Conservation (phyloP, 1,140 invertebrate genomes). For the Zaprionus camerounensis region DNA sequence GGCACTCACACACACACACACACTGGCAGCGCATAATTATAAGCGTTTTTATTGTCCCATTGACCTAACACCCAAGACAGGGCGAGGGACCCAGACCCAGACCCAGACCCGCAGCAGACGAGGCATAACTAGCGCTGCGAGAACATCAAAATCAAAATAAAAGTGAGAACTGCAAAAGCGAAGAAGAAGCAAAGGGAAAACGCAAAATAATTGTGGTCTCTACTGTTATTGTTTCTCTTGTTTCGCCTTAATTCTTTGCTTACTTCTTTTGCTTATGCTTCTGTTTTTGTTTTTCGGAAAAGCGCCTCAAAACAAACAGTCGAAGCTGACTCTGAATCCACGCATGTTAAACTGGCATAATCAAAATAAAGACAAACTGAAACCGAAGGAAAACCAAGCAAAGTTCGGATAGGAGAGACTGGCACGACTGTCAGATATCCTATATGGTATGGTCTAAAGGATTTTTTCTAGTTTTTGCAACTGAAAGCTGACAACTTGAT, state of each 20-base stretch:
- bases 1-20: conserved; percentile 3
- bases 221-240: neutral
- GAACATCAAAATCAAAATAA: conserved; percentile 72
- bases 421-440: neutral
- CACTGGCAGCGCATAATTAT: conserved; percentile 31
- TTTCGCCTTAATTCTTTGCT: neutral
- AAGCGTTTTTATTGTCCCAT: conserved; percentile 75
- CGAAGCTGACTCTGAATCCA: neutral
- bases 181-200: conserved; percentile 12
- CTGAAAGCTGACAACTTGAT: no score
- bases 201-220: conserved; percentile 33
- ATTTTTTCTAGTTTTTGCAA: neutral
- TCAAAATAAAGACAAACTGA: neutral
- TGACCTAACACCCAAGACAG: conserved; percentile 74
- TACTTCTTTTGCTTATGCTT: neutral
- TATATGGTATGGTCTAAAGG: neutral
- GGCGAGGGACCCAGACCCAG: conserved; percentile 6
- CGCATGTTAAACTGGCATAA: neutral
- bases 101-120: conserved; percentile 11
- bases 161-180: conserved; percentile 42
- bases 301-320: conserved; percentile 42
- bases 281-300: conserved; percentile 27
- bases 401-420: neutral
- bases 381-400: neutral
- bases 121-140: neutral